Conservation (phyloP, 1,140 invertebrate species). For the Drosophila sp. region DNA sequence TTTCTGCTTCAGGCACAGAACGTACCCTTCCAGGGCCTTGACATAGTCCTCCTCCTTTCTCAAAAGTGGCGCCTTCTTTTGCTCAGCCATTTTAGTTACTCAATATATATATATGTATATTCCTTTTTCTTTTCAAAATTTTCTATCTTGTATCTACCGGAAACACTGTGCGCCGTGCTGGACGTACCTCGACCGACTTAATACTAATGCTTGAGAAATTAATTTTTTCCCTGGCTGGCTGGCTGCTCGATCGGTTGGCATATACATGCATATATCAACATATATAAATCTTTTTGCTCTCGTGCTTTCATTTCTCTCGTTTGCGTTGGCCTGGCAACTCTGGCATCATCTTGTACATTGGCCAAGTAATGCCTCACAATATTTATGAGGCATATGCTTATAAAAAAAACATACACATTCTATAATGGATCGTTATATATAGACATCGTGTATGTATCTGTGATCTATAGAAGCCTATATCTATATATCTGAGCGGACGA, state of each 20-base stretch:
- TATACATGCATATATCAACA: not conserved
- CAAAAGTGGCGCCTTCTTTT: slow-evolving; percentile 81
- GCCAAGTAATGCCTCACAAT: slow-evolving; percentile 74
- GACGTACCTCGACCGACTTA: slow-evolving; percentile 80
- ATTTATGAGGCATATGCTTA: slow-evolving; percentile 76
- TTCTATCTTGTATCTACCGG: slow-evolving; percentile 62
- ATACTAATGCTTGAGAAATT: slow-evolving; percentile 69
- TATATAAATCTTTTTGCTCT: slow-evolving; percentile 8
- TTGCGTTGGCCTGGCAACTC: slow-evolving; percentile 53
- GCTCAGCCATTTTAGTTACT: slow-evolving; percentile 71
- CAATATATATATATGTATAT: slow-evolving; percentile 26
- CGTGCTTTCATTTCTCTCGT: not conserved
- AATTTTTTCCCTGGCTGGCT: slow-evolving; percentile 11
- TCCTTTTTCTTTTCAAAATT: slow-evolving; percentile 10
- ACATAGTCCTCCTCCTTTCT: slow-evolving; percentile 80
- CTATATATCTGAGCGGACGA: not conserved
- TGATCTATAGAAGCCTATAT: slow-evolving; percentile 13
- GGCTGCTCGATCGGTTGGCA: not conserved
- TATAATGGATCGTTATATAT: slow-evolving; percentile 64
- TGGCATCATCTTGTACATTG: slow-evolving; percentile 44
- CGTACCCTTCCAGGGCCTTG: slow-evolving; percentile 80
- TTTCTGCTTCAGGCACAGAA: not conserved
- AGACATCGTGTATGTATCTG: slow-evolving; percentile 32
- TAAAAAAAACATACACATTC: slow-evolving; percentile 72
- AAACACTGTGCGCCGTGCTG: slow-evolving; percentile 74